Evolutionary conservation across 2,888 invertebrate species (phyloP), one percentile per base, ranked within the genome.

Genomic region (Heliconius erato): DNA sequence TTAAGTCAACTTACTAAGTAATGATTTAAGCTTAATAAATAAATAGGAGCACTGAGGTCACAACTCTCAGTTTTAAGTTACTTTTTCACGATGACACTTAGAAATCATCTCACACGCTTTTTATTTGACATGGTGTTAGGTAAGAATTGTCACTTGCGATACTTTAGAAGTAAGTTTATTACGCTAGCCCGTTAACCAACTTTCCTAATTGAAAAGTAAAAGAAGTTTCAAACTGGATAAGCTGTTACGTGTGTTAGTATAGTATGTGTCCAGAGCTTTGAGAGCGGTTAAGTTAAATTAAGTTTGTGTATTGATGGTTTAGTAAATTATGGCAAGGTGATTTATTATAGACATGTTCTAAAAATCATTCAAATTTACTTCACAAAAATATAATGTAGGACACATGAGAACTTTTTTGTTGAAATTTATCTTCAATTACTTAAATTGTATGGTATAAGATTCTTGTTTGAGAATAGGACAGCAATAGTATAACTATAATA

Each of bases 131-230:
- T 74, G n/a, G 79, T 67, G 83, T 82, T 82, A 83, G 80, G 74
- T 84, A 84, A 83, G 71, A 59, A 54, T 74, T 80, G 82, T 79
- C 79, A 79, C 76, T 74, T 80, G 74, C 65, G 65, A 74, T 78
- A 82, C 63, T 67, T 78, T 78, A 71, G 74, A 78, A 74, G 81
- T 78, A 40, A 76, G 44, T 63, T 76, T 16, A 82, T 81, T 81
- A 74, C 67, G 81, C 77, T 84, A 82, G 76, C 76, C 68, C 71
- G 82, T 71, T 77, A 84, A 54, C 69, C 83, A 85, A 82, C 86
- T 86, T 86, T 86, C 85, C 71, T 82, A 71, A 83, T 85, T 77
- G 79, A 78, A 77, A 82, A 71, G 79, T 76, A 76, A 79, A 82
- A 81, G 77, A 82, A 77, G 72, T 72, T 80, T 71, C 69, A 67